phyloP scores from a whole-genome alignment of 2,113 vertebrate species.

The Muntiacus muntjak region DNA sequence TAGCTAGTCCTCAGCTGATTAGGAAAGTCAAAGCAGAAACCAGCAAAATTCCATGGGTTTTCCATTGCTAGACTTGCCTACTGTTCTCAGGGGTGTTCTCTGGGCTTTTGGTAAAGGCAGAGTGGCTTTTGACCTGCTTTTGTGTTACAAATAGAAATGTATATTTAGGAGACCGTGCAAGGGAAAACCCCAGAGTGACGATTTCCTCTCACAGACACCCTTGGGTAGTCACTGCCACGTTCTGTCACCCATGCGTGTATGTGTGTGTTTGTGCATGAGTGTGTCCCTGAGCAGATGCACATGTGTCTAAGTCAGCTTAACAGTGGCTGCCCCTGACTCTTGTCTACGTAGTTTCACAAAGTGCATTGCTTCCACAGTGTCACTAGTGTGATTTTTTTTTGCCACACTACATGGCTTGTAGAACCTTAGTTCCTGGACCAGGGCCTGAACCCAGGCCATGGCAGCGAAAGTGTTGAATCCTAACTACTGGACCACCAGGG shows the following conservation, averaged over 20 bases:
- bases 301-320: not conserved
- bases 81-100: not conserved
- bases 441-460: not conserved
- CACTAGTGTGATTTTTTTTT: not conserved
- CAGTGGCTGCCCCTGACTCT: not conserved
- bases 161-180: not conserved
- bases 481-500: not conserved
- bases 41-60: too few species aligned
- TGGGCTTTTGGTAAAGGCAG: not conserved
- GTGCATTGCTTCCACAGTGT: fast-evolving
- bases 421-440: not conserved
- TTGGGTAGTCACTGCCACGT: not conserved
- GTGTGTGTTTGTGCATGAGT: not conserved
- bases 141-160: not conserved
- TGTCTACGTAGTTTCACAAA: not conserved
- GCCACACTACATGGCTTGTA: not conserved
- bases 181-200: not conserved
- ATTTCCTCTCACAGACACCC: not conserved
- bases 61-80: not conserved
- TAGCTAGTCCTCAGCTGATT: not conserved
- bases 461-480: not conserved
- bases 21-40: not conserved
- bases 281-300: not conserved
- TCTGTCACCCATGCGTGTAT: not conserved
- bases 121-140: not conserved